A percentile compares a stretch with the other conserved stretches of the same genome.
phyloP scores from a whole-genome alignment of 2,888 invertebrate genomes.

The Sussaba pulchella region DNA sequence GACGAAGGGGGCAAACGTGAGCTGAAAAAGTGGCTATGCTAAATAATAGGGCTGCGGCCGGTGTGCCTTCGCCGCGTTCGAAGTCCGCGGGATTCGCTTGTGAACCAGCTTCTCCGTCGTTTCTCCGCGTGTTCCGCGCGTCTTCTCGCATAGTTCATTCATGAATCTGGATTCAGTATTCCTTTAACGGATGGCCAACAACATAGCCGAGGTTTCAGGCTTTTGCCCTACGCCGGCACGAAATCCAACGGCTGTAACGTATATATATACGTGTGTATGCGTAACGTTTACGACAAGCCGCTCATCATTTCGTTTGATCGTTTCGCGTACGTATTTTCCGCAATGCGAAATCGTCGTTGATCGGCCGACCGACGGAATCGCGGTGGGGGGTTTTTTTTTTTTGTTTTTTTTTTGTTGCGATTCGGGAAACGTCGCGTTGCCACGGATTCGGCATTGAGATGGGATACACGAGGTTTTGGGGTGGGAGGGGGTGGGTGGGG shows the following conservation, averaged over 20 bases:
- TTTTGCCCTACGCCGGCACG: constrained; percentile 25
- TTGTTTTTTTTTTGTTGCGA: no score
- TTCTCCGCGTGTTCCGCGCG: constrained; percentile 68
- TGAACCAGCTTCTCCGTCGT: constrained; percentile 71
- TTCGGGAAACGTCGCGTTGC: no score
- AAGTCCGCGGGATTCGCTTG: constrained; percentile 48
- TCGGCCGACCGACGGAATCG: no score
- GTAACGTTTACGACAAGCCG: no score
- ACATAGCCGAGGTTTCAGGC: constrained; percentile 49
- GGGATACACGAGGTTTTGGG: no score
- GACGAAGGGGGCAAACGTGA: constrained; percentile 48
- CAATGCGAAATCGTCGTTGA: no score
- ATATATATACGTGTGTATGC: background rate
- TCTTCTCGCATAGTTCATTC: constrained; percentile 80
- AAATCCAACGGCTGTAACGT: constrained; percentile 43
- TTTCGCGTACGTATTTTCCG: no score
- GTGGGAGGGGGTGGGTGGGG: no score
- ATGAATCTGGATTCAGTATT: constrained; percentile 77
- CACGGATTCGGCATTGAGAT: no score
- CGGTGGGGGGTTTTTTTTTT: no score
- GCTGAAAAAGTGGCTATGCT: constrained; percentile 83
- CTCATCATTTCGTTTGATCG: background rate
- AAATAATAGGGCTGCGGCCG: constrained; percentile 82
- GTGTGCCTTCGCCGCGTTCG: constrained; percentile 50
- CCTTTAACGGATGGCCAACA: constrained; percentile 70